These are phyloP conservation scores for Tinamus guttatus DNA, from an alignment of 2,113 vertebrate genomes.

Conservation along the genomic window DNA sequence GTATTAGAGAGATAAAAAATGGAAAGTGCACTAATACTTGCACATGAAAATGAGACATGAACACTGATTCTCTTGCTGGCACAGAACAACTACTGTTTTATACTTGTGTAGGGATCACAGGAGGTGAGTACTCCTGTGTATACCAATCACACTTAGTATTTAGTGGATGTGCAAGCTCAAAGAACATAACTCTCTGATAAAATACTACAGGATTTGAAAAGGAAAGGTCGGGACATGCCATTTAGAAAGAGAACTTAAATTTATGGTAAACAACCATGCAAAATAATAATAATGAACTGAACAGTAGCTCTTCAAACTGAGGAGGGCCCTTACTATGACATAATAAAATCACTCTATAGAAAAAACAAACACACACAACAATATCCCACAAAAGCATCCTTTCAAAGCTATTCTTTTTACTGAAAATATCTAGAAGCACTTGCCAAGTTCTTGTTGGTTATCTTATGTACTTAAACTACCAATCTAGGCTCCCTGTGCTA, in stretches of 20 bases:
- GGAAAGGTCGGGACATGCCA: not conserved
- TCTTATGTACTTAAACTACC: not conserved
- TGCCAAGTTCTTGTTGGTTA: not conserved
- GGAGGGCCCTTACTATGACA: not conserved
- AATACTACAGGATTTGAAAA: not conserved
- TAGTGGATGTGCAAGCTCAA: not conserved
- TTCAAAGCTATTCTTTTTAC: not conserved
- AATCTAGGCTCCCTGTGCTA: not conserved
- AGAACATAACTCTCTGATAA: not conserved
- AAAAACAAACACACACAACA: not conserved
- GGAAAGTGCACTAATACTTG: not conserved
- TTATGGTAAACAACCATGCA: not conserved
- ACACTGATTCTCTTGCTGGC: not conserved
- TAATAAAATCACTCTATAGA: not conserved
- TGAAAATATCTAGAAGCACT: not conserved
- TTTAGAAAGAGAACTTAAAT: not conserved
- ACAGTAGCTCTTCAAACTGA: not conserved
- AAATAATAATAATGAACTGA: conserved; percentile 8
- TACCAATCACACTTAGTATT: not conserved
- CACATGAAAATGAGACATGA: not conserved
- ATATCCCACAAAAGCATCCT: not conserved
- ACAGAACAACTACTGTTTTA: not conserved
- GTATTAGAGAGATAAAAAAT: not conserved
- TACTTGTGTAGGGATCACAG: not conserved
- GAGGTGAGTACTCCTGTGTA: not conserved